Conservation (phyloP, 2,888 invertebrate genomes). For the Agrotis clavis region DNA sequence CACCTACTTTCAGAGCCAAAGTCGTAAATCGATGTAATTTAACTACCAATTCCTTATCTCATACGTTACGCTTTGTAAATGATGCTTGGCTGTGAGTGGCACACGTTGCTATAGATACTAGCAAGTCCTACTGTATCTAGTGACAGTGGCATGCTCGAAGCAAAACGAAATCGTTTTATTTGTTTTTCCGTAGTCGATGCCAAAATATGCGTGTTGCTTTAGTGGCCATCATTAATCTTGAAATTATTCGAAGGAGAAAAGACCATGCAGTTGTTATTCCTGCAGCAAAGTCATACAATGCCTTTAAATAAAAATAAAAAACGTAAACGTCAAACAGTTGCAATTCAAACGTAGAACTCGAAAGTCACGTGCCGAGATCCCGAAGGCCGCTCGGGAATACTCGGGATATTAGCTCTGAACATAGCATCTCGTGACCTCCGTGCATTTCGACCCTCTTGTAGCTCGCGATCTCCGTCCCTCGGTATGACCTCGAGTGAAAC, state of each 20-base stretch:
- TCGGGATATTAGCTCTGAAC: constrained; percentile 14
- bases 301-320: neutral
- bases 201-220: too few relatives aligned
- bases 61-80: too few relatives aligned
- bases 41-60: neutral
- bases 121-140: too few relatives aligned
- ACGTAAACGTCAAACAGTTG: constrained; percentile 14
- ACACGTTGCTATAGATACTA: too few relatives aligned
- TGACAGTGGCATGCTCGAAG: too few relatives aligned
- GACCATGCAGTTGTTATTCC: neutral
- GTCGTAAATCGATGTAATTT: neutral
- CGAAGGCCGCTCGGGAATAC: constrained; percentile 35
- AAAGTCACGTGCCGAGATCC: constrained; percentile 10
- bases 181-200: too few relatives aligned
- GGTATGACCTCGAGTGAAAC: constrained; percentile 35
- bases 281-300: neutral
- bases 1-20: neutral
- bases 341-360: neutral
- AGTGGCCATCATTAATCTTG: neutral
- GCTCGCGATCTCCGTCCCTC: constrained; percentile 35
- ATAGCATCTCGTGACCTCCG: constrained; percentile 34
- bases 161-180: too few relatives aligned
- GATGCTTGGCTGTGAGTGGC: too few relatives aligned
- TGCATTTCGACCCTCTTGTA: constrained; percentile 34
- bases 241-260: neutral